phyloP scores from a whole-genome alignment of 2,888 invertebrate genomes.

The Tipula lateralis region DNA sequence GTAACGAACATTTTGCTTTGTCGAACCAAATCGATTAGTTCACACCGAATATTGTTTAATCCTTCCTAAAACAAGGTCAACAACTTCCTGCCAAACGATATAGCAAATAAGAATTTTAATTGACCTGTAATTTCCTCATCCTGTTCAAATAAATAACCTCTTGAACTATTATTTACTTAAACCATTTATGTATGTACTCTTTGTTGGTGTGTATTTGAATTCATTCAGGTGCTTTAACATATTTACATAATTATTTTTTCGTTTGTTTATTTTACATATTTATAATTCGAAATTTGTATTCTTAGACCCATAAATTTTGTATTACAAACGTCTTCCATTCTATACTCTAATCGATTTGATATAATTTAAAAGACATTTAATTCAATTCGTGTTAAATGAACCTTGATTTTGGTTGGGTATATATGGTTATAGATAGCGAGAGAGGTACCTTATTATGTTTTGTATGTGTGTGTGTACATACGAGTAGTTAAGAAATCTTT shows the following conservation, averaged over 20 bases:
- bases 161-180: constrained; percentile 11
- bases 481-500: not conserved
- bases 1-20: not conserved
- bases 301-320: not conserved
- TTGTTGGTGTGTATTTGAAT: not conserved
- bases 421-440: not conserved
- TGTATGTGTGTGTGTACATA: not conserved
- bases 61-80: not conserved
- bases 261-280: not conserved
- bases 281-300: not conserved
- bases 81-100: not conserved
- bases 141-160: constrained; percentile 11
- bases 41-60: not conserved
- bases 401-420: not conserved
- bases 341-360: not conserved
- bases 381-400: constrained; percentile 1
- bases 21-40: not conserved
- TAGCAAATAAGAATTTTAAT: not conserved
- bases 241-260: not conserved
- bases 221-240: not conserved
- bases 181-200: not conserved
- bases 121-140: constrained; percentile 19
- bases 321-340: not conserved
- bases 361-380: not conserved
- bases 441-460: not conserved